phyloP scores from a whole-genome alignment of 2,888 invertebrate species.

The Caenorhabditis wallacei region DNA sequence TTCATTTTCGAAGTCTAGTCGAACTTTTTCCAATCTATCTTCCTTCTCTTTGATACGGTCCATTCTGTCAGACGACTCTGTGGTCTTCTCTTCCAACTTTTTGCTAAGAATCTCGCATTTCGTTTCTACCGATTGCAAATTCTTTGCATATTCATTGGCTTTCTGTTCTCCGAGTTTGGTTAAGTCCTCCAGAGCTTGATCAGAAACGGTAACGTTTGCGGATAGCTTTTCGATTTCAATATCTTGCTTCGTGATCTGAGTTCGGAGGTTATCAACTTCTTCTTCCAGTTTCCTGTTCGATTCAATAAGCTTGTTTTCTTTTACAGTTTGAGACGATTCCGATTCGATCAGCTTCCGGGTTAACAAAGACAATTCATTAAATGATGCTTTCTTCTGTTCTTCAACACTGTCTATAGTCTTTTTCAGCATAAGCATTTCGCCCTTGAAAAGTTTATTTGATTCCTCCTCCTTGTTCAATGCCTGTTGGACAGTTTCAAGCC shows the following conservation, averaged over 20 bases:
- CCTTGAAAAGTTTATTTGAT: neutral
- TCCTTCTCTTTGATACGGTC: neutral
- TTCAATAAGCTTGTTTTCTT: neutral
- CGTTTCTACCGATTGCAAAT: neutral
- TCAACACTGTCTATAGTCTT: neutral
- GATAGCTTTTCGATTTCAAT: constrained; percentile 10
- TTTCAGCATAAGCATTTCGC: neutral
- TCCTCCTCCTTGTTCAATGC: neutral
- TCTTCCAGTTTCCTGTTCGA: neutral
- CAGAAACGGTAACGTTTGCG: neutral
- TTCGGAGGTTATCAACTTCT: constrained; percentile 10
- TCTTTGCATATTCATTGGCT: constrained; percentile 2
- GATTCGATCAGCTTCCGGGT: neutral
- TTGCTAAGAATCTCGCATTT: constrained; percentile 10
- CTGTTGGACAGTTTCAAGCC: neutral
- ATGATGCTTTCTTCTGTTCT: neutral
- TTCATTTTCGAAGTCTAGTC: neutral
- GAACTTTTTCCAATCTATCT: neutral
- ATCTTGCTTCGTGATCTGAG: constrained; percentile 23
- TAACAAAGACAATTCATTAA: neutral
- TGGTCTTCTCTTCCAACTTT: constrained; percentile 7
- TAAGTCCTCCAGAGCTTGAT: constrained; percentile 10
- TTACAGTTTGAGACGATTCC: neutral
- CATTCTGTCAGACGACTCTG: constrained; percentile 1
- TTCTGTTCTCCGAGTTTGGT: neutral